Base-by-base conservation (phyloP, 2,797 vertebrate genomes). In the Myotis vivesi region DNA sequence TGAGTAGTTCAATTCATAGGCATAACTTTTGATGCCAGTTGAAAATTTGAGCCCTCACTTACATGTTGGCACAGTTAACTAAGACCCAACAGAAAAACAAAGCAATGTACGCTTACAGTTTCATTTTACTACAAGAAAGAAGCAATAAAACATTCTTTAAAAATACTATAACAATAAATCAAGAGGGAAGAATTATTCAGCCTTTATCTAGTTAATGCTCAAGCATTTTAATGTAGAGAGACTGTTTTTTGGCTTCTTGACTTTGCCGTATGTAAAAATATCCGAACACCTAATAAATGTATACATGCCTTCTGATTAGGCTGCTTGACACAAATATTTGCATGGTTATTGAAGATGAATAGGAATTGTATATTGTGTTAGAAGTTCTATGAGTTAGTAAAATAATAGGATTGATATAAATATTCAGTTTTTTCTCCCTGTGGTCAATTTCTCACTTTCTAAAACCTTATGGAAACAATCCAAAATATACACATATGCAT, bases 121-220 rank as follows among this genome's bases (percentile, higher is more conserved):
- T 96, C 91, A 75, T 91, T 93, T 97, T 73, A 88, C 95, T 97
- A 83, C 68, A 96, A 96, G 93, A 96, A 92, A 87, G 92, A 64
- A 93, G 75, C 75, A 89, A 91, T 91, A 94, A 94, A 91, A 77
- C 41, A 87, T 80, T 96, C 76, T 72, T 96, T 93, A 94, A 93
- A 91, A 93, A 97, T 87, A 81, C 81, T 89, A 16, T 79, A 81
- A 77, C 69, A n/a, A 80, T 97, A 96, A 95, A 75, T 97, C 91
- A 95, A 96, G 77, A 71, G 49, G 86, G 92, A 95, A 55, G 28
- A 89, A 79, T 97, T 95, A 88, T 73, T 94, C 57, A 87, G 66
- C 8, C 19, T 92, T 95, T 93, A 96, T 95, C 85, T 92, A 96
- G 85, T 90, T 92, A 93, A 84, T 17, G 3, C 46, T 68, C 36